Percentiles rank a stretch among this genome's conserved stretches.
Evolutionary conservation across 1,140 invertebrate species (phyloP).

Genomic region (Odontomachus brunneus): DNA sequence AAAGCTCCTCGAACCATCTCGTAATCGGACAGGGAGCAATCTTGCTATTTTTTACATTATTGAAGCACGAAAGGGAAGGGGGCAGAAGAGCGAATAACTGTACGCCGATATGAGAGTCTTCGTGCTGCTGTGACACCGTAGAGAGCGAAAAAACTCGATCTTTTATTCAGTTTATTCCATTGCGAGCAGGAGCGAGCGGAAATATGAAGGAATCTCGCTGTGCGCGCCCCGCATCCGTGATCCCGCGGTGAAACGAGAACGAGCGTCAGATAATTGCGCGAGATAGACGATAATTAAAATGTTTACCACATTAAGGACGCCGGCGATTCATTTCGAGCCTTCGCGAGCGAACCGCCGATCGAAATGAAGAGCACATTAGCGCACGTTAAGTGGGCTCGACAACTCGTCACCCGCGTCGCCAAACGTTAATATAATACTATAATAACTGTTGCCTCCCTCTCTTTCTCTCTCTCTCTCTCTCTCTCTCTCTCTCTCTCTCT

Average conservation of each 20-base stretch:
- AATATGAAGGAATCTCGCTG: constrained; percentile 35
- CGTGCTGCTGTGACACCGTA: constrained; percentile 16
- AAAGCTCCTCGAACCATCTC: constrained; percentile 34
- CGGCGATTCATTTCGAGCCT: constrained; percentile 17
- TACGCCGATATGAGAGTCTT: constrained; percentile 43
- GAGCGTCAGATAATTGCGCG: constrained; percentile 31
- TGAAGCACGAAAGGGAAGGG: constrained; percentile 1
- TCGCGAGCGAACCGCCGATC: constrained; percentile 3
- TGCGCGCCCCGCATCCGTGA: constrained; percentile 17
- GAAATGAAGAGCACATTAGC: constrained; percentile 48
- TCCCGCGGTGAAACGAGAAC: not conserved
- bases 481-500: no score
- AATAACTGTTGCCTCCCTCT: no score
- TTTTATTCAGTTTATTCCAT: constrained; percentile 58
- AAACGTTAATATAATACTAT: constrained; percentile 43
- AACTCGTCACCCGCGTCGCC: not conserved
- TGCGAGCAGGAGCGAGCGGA: constrained; percentile 31
- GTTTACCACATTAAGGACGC: constrained; percentile 37
- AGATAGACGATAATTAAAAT: constrained; percentile 58
- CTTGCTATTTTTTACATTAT: constrained; percentile 53
- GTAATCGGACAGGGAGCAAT: constrained; percentile 34
- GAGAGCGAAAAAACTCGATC: constrained; percentile 45
- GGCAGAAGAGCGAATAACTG: constrained; percentile 20
- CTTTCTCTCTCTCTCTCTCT: no score
- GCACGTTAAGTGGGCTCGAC: constrained; percentile 9